phyloP scores from a whole-genome alignment of 2,797 vertebrate genomes.

The Crenuchus spilurus region DNA sequence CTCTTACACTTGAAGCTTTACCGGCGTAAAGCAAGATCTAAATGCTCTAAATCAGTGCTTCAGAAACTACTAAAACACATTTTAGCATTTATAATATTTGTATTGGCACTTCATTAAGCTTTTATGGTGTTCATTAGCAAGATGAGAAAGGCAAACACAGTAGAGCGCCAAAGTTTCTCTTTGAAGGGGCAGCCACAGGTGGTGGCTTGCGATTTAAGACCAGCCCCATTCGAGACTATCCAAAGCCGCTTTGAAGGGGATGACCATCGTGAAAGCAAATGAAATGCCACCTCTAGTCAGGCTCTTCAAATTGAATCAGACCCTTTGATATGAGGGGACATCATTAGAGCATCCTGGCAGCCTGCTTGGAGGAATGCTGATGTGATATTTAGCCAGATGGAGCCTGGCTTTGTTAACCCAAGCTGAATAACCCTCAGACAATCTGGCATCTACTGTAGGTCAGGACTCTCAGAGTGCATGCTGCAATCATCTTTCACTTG shows the following conservation, averaged over 20 bases:
- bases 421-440: constrained; percentile 46
- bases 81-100: not conserved
- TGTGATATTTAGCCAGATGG: constrained; percentile 51
- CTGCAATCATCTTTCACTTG: constrained; percentile 25
- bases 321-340: constrained; percentile 38
- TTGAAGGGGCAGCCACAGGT: constrained; percentile 31
- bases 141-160: not conserved
- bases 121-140: constrained; percentile 23
- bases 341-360: constrained; percentile 44
- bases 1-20: too few relatives aligned
- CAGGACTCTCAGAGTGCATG: constrained; percentile 21
- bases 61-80: not conserved
- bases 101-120: not conserved
- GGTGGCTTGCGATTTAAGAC: constrained; percentile 36
- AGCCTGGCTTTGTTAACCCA: constrained; percentile 39
- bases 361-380: constrained; percentile 42
- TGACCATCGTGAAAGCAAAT: constrained; percentile 26
- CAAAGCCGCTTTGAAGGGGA: constrained; percentile 15
- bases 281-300: constrained; percentile 49
- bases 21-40: not conserved
- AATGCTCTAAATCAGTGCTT: not conserved
- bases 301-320: constrained; percentile 45
- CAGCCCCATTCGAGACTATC: constrained; percentile 3
- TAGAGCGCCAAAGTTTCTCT: constrained; percentile 7
- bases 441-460: constrained; percentile 36